Evolutionary conservation across 53 echinoderm and acorn worm genomes (phyloP), one percentile per base, ranked within the genome.

Genomic region (Stichopus horrens): DNA sequence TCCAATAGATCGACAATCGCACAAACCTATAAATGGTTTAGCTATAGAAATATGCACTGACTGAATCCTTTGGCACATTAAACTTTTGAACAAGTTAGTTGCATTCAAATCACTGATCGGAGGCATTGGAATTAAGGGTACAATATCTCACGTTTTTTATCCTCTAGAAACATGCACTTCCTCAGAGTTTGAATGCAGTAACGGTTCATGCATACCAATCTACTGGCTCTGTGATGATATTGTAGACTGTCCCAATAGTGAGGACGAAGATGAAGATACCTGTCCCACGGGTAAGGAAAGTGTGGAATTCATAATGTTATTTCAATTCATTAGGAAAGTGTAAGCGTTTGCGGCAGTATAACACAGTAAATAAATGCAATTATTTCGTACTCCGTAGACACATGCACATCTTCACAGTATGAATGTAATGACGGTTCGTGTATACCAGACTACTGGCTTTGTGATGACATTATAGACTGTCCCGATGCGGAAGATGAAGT

Each of bases 131-230:
- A 37, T 37, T 37, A 37, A 37, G 37, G 37, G 37, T 37, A 37
- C 37, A 37, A 37, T 37, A 37, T 37, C 2, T 37, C 37, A 37
- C 37, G 37, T 0, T 37, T 37, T 37, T 63, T 63, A 13, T 63
- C 63, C 16, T 68, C 6, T 68, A 68, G 71, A 6, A 3, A 16
- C 71, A 16, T 68, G 71, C 19, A n/a, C 71, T 6, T 68, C 71
- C 16, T 13, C 71, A 68, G 16, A 68, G 71, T 68, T 68, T 68
- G 16, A 68, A 74, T 87, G 87, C 21, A 74, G 52, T 6, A 54
- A 87, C 74, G 87, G 87, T 20, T 22, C 67, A 21, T 87, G 87
- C 19, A 87, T 87, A 23, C 87, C 87, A 51, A 21, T n/a, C n/a
- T n/a, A n/a, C n/a, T n/a, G n/a, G n/a, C n/a, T n/a, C n/a, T n/a